Evolutionary conservation across 2,888 invertebrate genomes (phyloP), one percentile per base, ranked within the genome.

Genomic region (Rosalia funebris): DNA sequence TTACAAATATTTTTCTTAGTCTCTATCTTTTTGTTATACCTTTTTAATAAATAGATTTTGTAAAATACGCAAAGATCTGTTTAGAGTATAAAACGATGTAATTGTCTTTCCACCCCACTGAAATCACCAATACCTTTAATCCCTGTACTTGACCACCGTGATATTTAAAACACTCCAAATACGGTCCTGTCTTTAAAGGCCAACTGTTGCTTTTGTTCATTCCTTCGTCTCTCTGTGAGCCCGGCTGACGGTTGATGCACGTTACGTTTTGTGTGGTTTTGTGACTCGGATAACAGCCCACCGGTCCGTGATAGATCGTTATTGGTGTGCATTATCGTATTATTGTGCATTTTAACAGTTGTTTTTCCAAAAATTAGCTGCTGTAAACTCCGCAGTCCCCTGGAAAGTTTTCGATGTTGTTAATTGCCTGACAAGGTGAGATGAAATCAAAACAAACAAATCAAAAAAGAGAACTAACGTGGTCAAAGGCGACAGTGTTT

Each of bases 131-230:
- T n/a, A n/a, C n/a, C n/a, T n/a, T n/a, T n/a, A n/a, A n/a, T n/a
- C n/a, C n/a, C n/a, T n/a, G n/a, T n/a, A n/a, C n/a, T n/a, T n/a
- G n/a, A n/a, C n/a, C n/a, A n/a, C n/a, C n/a, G n/a, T n/a, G n/a
- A n/a, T n/a, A n/a, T n/a, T n/a, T n/a, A n/a, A n/a, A n/a, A n/a
- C n/a, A n/a, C n/a, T n/a, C n/a, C n/a, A n/a, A 37, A 37, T 36
- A 48, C 48, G 48, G 48, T 7, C 48, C 48, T 48, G 48, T 36
- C 36, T 14, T 19, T 19, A 11, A 37, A 48, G 37, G 12, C 48
- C 48, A 48, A 48, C 48, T 48, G 48, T 48, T 48, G 48, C 48
- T 48, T 42, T 44, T 44, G 25, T 44, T 48, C 48, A 16, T 48
- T 37, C 19, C 34, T 34, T 16, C 11, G 1, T 16, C 5, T 4